A percentile compares a stretch with the other conserved stretches of the same genome.
Evolutionary conservation across 2,797 vertebrate genomes (phyloP).

Genomic region (Poecilia picta): DNA sequence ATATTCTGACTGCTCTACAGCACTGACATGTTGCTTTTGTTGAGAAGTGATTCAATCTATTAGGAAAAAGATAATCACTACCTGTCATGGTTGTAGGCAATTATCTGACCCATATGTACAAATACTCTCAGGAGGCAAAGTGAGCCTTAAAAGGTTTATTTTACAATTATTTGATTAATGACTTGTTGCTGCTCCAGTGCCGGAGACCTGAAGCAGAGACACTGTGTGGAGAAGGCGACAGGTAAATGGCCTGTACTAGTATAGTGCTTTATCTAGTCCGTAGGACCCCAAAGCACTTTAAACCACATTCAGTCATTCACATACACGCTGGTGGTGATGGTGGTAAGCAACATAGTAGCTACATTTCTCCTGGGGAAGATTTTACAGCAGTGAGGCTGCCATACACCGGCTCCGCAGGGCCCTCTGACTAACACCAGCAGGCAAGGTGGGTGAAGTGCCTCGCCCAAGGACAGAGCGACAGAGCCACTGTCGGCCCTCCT

Average conservation of each 20-base stretch:
- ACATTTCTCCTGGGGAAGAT: too few species aligned
- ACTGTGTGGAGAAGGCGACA: not conserved
- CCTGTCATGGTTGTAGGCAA: not conserved
- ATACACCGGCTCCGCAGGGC: too few species aligned
- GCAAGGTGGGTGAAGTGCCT: too few species aligned
- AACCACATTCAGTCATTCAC: too few species aligned
- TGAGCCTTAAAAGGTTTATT: not conserved
- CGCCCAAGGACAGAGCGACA: too few species aligned
- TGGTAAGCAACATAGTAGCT: too few species aligned
- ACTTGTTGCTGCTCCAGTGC: not conserved
- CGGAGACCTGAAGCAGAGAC: not conserved
- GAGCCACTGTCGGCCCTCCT: not conserved
- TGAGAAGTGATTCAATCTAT: not conserved
- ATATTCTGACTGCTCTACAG: slow-evolving; percentile 26
- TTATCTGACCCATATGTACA: not conserved
- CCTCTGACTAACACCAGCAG: too few species aligned
- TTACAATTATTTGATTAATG: not conserved
- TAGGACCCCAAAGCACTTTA: too few species aligned
- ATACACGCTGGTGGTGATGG: too few species aligned
- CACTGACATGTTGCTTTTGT: slow-evolving; percentile 3
- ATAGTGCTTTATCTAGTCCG: too few species aligned
- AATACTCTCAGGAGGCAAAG: not conserved
- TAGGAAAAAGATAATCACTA: not conserved
- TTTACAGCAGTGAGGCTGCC: too few species aligned
- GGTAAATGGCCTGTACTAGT: too few species aligned